Evolutionary conservation across 1,140 invertebrate genomes (phyloP).

Genomic region (Drosophila teissieri): DNA sequence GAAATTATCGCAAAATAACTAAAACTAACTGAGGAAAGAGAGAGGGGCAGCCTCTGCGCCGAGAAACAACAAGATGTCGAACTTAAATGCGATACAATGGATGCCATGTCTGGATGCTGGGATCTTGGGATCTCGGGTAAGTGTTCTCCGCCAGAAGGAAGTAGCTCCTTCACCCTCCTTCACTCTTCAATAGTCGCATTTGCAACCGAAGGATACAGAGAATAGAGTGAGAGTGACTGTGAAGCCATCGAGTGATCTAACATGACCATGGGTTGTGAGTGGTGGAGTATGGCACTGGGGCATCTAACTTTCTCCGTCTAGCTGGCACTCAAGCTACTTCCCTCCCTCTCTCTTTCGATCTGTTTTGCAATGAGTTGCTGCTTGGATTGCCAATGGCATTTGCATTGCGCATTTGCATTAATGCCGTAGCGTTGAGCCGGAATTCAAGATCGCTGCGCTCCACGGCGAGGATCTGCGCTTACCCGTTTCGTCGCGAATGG

Average conservation of each 20-base stretch:
- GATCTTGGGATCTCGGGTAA: too few species aligned
- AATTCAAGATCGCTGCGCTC: slow-evolving; percentile 7
- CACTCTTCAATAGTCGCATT: too few species aligned
- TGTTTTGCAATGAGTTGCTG: slow-evolving; percentile 7
- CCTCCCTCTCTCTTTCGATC: slow-evolving; percentile 10
- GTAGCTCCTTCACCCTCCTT: too few species aligned
- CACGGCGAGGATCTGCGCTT: slow-evolving; percentile 55
- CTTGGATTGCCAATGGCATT: slow-evolving; percentile 11
- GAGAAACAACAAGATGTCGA: neutral
- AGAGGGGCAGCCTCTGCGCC: neutral
- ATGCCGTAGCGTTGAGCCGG: slow-evolving; percentile 36
- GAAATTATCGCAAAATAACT: slow-evolving; percentile 26
- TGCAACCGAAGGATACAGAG: too few species aligned
- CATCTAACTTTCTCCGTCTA: neutral
- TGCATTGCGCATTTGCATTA: slow-evolving; percentile 12
- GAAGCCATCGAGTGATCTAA: too few species aligned
- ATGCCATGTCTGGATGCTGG: too few species aligned
- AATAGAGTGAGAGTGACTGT: too few species aligned
- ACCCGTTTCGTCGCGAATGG: slow-evolving; percentile 98
- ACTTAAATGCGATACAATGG: neutral
- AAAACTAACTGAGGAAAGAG: slow-evolving; percentile 23
- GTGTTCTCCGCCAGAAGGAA: too few species aligned
- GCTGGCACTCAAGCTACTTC: neutral
- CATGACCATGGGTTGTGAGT: too few species aligned
- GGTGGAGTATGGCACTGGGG: too few species aligned